Conservation (phyloP, 2,113 vertebrate species). For the Himantopus leucocephalus region DNA sequence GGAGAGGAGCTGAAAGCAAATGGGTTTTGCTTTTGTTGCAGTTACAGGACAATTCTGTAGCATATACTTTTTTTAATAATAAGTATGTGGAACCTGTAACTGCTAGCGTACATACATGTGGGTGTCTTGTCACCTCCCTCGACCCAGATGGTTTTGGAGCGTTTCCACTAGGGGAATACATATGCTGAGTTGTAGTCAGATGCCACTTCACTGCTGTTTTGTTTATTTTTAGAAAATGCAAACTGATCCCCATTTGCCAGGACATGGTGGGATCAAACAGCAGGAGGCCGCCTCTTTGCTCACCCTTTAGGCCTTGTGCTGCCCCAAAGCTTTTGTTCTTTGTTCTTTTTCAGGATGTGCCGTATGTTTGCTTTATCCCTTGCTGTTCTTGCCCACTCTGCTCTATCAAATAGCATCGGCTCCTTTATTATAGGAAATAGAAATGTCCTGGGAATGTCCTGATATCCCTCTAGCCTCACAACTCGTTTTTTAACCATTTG, state of each 20-base stretch:
- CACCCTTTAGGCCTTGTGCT: not conserved
- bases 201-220: not conserved
- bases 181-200: not conserved
- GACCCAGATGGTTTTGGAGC: accelerated
- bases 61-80: not conserved
- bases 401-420: not conserved
- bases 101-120: not conserved
- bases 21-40: not conserved
- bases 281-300: not conserved
- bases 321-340: conserved; percentile 21
- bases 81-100: not conserved
- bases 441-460: not conserved
- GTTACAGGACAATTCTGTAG: not conserved
- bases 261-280: not conserved
- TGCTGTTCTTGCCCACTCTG: not conserved
- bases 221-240: conserved; percentile 50
- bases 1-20: not conserved
- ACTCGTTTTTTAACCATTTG: not conserved
- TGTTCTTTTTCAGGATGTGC: conserved; percentile 20
- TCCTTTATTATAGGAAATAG: not conserved
- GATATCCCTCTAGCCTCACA: not conserved
- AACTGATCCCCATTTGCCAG: not conserved
- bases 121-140: not conserved
- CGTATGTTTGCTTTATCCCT: conserved; percentile 21
- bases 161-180: not conserved